phyloP scores from a whole-genome alignment of 2,797 vertebrate species.

The Rhadinocentrus ornatus region DNA sequence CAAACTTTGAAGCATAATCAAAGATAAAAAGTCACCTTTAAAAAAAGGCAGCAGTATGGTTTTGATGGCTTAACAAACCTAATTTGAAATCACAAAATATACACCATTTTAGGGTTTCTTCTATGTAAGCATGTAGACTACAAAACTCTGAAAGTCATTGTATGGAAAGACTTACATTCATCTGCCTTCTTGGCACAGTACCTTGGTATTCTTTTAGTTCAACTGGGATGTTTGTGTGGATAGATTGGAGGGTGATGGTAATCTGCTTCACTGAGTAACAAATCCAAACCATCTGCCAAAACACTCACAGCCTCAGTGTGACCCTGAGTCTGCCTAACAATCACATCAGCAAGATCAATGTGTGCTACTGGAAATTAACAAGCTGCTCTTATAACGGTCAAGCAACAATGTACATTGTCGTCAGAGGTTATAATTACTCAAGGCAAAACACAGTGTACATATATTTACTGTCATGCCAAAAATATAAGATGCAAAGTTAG shows the following conservation, averaged over 20 bases:
- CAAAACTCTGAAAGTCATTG: conserved; percentile 9
- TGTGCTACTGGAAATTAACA: conserved; percentile 55
- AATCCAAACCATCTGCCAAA: conserved; percentile 84
- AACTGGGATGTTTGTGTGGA: conserved; percentile 69
- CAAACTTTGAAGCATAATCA: conserved; percentile 15
- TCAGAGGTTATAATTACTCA: not conserved
- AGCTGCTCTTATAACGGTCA: conserved; percentile 12
- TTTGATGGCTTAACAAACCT: conserved; percentile 16
- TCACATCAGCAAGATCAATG: conserved; percentile 54
- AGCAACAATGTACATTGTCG: not conserved
- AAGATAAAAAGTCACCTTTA: conserved; percentile 1
- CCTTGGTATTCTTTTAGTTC: conserved; percentile 44
- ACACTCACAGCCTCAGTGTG: conserved; percentile 70
- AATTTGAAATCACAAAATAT: not conserved
- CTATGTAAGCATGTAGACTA: not conserved
- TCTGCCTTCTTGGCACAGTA: conserved; percentile 47
- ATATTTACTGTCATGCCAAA: not conserved
- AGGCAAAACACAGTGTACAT: not conserved
- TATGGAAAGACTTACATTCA: conserved; percentile 56
- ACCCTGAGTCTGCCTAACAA: conserved; percentile 65
- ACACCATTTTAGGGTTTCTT: not conserved
- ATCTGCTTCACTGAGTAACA: conserved; percentile 72
- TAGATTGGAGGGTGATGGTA: conserved; percentile 69
- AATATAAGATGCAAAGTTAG: not conserved
- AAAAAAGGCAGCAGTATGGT: not conserved